Evolutionary conservation across 2,113 vertebrate species (phyloP).

Genomic region (Corythaeola cristata): DNA sequence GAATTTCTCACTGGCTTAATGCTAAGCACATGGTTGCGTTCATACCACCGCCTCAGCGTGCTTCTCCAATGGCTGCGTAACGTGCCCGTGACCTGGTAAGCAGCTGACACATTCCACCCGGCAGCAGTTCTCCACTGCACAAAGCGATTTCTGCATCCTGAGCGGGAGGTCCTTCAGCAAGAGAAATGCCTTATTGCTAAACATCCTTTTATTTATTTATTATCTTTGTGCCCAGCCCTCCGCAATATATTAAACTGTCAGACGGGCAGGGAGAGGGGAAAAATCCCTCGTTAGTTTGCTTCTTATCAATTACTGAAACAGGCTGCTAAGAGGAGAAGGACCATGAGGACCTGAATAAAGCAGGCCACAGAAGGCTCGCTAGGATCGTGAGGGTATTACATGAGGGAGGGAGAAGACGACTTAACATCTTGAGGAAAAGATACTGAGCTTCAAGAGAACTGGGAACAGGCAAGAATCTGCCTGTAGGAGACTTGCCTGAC

Average conservation of each 20-base stretch:
- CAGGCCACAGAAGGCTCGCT: neutral
- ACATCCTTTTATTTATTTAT: neutral
- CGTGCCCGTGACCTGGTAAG: neutral
- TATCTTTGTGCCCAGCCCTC: neutral
- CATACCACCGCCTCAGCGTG: neutral
- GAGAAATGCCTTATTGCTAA: neutral
- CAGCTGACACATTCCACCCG: conserved; percentile 59
- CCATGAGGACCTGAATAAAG: neutral
- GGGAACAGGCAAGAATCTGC: neutral
- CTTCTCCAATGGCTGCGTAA: neutral
- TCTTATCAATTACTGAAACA: neutral
- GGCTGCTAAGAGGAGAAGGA: neutral
- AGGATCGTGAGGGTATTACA: neutral
- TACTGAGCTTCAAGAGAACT: neutral
- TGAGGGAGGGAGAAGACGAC: neutral
- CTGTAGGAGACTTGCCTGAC: neutral
- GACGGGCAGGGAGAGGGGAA: neutral
- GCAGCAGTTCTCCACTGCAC: neutral
- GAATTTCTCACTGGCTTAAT: conserved; percentile 69
- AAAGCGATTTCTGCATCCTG: neutral
- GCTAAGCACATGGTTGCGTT: conserved; percentile 8
- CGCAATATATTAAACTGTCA: neutral
- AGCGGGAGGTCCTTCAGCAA: neutral
- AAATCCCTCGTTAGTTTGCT: neutral
- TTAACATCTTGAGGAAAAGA: neutral